Evolutionary conservation across 2,888 invertebrate genomes (phyloP), one percentile per base, ranked within the genome.

Genomic region (Elysia crispata): DNA sequence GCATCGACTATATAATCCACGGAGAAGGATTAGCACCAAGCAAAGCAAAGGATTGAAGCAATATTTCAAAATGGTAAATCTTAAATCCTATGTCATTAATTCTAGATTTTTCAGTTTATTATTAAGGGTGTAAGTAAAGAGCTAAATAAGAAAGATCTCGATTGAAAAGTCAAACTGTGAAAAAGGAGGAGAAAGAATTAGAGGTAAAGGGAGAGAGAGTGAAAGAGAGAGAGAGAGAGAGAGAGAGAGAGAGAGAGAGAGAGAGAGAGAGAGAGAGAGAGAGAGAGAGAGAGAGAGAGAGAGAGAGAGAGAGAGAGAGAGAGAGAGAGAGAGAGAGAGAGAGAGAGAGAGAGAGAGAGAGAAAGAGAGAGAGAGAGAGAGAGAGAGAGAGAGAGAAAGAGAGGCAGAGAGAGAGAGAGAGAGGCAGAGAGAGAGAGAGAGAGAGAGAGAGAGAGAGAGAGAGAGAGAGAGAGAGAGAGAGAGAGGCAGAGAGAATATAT

Each of bases 261-360:
- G 75, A 54, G 20, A 54, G 75, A 60, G 28, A 75, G 60, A 54
- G 57, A 60, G 54, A 64, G 64, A 76, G 33, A 64, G 64, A 76
- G 64, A 66, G 76, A 28, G 13, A 8, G 25, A 20, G 66, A n/a
- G 28, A 41, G 0, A 66, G 11, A 18, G 18, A 41, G n/a, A 33
- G n/a, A 30, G 49, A 28, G 64, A 33, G 66, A n/a, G 64, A 33
- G 41, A 64, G 23, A 64, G 41, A 64, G 25, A 76, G 41, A 25
- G 41, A 64, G 41, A 62, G 23, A 5, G 31, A 62, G 50, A 54
- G 73, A 30, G n/a, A 23, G 49, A 23, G 54, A 49, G 3, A 73
- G 50, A 50, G n/a, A 72, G 23, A n/a, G 49, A 18, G 20, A 18
- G 20, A 72, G 30, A 13, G 18, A 41, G 23, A 41, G 49, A 41